Percentiles rank a stretch among this genome's conserved stretches.
phyloP scores from a whole-genome alignment of 2,113 vertebrate genomes.

The Rhinolophus sinicus region DNA sequence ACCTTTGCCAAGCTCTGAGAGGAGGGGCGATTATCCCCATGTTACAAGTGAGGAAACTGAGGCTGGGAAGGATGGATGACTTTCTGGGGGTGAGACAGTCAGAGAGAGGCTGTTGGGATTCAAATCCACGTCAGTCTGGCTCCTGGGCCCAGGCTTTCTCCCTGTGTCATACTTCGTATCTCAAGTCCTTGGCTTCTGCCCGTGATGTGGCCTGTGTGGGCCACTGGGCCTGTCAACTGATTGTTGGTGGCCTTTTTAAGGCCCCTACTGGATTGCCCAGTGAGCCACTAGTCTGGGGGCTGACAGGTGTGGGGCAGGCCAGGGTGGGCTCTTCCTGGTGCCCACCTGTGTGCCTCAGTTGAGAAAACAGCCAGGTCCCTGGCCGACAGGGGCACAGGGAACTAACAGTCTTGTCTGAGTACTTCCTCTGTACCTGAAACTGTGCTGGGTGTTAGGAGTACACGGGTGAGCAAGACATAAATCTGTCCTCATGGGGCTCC shows the following conservation, averaged over 20 bases:
- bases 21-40: not conserved
- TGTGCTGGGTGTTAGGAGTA: not conserved
- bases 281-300: not conserved
- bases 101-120: not conserved
- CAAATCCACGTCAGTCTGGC: not conserved
- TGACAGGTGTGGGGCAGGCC: not conserved
- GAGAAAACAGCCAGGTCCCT: not conserved
- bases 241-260: not conserved
- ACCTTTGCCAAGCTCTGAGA: not conserved
- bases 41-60: conserved; percentile 30
- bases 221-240: not conserved
- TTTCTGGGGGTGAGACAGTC: not conserved
- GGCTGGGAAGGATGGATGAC: not conserved
- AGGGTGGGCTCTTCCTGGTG: not conserved
- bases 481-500: not conserved
- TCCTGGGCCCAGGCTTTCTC: not conserved
- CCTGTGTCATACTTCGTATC: not conserved
- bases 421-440: not conserved
- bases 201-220: not conserved
- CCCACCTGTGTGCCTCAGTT: not conserved
- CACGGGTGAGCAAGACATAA: not conserved
- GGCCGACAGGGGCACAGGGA: not conserved
- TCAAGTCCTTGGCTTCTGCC: not conserved
- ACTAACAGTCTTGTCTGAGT: not conserved
- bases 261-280: not conserved